A percentile compares a stretch with the other conserved stretches of the same genome.
These are phyloP conservation scores for Epinephelus awoara DNA, from an alignment of 2,797 vertebrate species.

Conservation along the genomic window DNA sequence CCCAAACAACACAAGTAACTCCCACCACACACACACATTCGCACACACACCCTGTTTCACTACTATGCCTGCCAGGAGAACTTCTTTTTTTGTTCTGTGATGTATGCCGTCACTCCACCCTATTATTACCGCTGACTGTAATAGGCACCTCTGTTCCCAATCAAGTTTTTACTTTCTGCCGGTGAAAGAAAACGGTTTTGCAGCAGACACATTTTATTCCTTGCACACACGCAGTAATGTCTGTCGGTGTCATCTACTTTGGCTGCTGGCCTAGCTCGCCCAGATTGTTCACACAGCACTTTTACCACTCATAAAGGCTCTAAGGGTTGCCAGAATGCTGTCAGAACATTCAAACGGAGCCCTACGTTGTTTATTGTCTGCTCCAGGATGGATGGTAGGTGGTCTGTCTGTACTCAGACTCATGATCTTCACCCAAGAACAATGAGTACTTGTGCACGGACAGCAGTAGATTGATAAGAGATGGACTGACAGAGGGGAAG, in stretches of 20 bases:
- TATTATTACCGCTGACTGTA: slow-evolving; percentile 81
- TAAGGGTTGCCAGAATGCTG: slow-evolving; percentile 48
- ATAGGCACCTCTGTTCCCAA: slow-evolving; percentile 80
- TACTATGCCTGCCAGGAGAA: slow-evolving; percentile 61
- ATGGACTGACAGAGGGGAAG: neutral
- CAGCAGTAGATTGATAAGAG: slow-evolving; percentile 41
- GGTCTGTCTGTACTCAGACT: slow-evolving; percentile 54
- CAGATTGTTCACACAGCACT: slow-evolving; percentile 72
- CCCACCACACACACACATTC: slow-evolving; percentile 15
- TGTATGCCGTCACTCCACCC: slow-evolving; percentile 68
- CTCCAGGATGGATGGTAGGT: slow-evolving; percentile 56
- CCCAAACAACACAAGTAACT: slow-evolving; percentile 58
- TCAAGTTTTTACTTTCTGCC: slow-evolving; percentile 78
- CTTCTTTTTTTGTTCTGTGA: slow-evolving; percentile 67
- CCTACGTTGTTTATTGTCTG: slow-evolving; percentile 56
- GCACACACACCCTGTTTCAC: slow-evolving; percentile 29
- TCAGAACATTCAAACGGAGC: slow-evolving; percentile 48
- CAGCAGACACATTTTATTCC: slow-evolving; percentile 65
- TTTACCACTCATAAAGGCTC: slow-evolving; percentile 59
- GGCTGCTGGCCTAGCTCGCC: slow-evolving; percentile 62
- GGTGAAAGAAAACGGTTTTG: slow-evolving; percentile 73
- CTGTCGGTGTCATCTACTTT: slow-evolving; percentile 64
- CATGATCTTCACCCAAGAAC: slow-evolving; percentile 43
- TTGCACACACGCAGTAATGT: slow-evolving; percentile 47
- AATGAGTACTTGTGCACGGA: slow-evolving; percentile 38